Base-by-base conservation (phyloP, 1,140 invertebrate species). In the Trissolcus basalis region DNA sequence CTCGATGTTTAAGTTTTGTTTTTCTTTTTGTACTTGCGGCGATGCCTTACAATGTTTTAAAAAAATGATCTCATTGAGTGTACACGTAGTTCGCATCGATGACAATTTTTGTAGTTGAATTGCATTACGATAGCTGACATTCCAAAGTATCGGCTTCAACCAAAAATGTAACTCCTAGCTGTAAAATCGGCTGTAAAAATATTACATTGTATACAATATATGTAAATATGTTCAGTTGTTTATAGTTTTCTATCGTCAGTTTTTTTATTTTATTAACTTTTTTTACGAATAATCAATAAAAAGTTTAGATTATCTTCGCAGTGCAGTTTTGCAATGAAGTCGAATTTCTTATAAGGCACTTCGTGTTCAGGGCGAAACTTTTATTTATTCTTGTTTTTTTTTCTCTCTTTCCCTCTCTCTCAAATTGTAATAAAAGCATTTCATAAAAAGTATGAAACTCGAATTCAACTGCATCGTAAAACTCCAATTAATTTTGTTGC, bases 121-220 rank as follows among this genome's bases (percentile, higher is more conserved):
- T 4, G 39, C n/a, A 12, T 10, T 27, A 19, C 16, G 13, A 49
- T 13, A 49, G 32, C 16, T 32, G 47, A 49, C 67, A 70, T 70
- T 70, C 56, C 56, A 69, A 54, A 70, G 39, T 70, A 56, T 55
- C 15, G 56, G 56, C 65, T 54, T 54, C 41, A 33, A 70, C 67
- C 67, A 69, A 70, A 70, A 61, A 70, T 51, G 54, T 54, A 4
- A 10, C 35, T n/a, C n/a, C 43, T 71, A 71, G 44, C 45, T 71
- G 6, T 71, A 56, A 56, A 41, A 9, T 50, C 0, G 50, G 32
- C 6, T 53, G 33, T 72, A 59, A 53, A 44, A 58, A 63, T 56
- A n/a, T 71, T 72, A 53, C 55, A 59, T 63, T 63, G 55, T 63
- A 71, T 8, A 19, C 16, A 9, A 58, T 12, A n/a, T 64, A 14